Evolutionary conservation across 2,797 vertebrate species (phyloP), one percentile per base, ranked within the genome.

Genomic region (Lepidocolaptes lacrymiger): DNA sequence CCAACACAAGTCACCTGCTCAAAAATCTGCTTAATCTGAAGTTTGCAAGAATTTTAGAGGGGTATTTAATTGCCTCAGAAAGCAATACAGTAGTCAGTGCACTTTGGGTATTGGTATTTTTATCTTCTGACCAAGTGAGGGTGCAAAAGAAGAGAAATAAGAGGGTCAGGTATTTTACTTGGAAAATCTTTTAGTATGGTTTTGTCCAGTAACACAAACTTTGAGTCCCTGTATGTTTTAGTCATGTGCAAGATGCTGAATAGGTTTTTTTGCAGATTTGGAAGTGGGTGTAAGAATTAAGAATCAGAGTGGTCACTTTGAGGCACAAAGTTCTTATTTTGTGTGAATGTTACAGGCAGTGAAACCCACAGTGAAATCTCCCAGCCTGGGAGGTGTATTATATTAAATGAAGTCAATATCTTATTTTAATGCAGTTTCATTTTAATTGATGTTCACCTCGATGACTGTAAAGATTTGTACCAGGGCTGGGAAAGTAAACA

Each of bases 361-460:
- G 12, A 91, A 93, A 71, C 14, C 16, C 74, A 56, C 43, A 51
- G 12, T 24, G 5, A 14, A 75, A 44, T 5, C 44, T 72, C 64
- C 27, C 54, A 54, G 7, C 59, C 11, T 77, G 72, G 52, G 68
- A 82, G 64, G 75, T 59, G 27, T 52, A 80, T 78, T 94, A 72
- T n/a, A 46, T 55, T 91, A 94, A 92, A 93, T 85, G n/a, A 79
- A 95, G 74, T 89, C 92, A 92, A n/a, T 95, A 85, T 93, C 94
- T 91, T 93, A 86, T 79, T 95, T 94, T 95, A 92, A 92, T 72
- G 68, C 56, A 30, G 54, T 87, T 91, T 83, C 89, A 66, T 87
- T 93, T 95, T 94, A 96, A 95, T 97, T 93, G 88, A 95, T 94
- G 73, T 62, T 92, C 90, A 88, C 73, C 82, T 92, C 81, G 93